Percentiles rank a stretch among this genome's conserved stretches.
These are phyloP conservation scores for Bombyx huttoni DNA, from an alignment of 2,888 invertebrate genomes.

Conservation along the genomic window DNA sequence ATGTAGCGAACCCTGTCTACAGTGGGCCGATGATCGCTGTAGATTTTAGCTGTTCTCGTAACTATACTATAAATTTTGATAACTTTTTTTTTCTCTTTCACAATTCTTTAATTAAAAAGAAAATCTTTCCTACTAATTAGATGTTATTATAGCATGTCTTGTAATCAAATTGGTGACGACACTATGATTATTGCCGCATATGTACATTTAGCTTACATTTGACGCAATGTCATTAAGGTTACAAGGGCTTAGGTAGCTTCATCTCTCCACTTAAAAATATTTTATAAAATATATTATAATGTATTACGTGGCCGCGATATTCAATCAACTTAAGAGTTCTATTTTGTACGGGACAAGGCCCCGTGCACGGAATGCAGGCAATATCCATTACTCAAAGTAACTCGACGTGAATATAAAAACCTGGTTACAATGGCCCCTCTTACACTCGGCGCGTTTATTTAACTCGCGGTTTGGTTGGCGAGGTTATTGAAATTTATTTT, in stretches of 20 bases:
- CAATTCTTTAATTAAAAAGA: too few relatives aligned
- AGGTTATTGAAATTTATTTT: background rate
- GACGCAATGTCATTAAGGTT: too few relatives aligned
- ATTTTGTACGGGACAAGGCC: conserved; percentile 12
- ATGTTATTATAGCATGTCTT: too few relatives aligned
- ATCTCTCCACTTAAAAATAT: background rate
- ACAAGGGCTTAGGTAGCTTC: too few relatives aligned
- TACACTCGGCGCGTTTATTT: background rate
- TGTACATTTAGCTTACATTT: too few relatives aligned
- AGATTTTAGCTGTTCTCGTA: conserved; percentile 1
- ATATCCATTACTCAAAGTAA: conserved; percentile 34
- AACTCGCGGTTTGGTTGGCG: background rate
- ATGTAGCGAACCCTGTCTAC: conserved; percentile 16
- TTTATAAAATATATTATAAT: background rate
- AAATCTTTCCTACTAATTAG: too few relatives aligned
- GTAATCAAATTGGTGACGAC: too few relatives aligned
- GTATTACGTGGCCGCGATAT: conserved; percentile 7
- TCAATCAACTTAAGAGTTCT: conserved; percentile 36
- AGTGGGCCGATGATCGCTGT: conserved; percentile 17
- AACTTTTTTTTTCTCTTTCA: too few relatives aligned
- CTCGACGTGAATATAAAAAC: conserved; percentile 2
- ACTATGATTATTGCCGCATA: too few relatives aligned
- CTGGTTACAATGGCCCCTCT: background rate
- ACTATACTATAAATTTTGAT: background rate
- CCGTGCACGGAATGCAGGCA: conserved; percentile 25